phyloP scores from a whole-genome alignment of 2,113 vertebrate species.

The Casuarius casuarius region DNA sequence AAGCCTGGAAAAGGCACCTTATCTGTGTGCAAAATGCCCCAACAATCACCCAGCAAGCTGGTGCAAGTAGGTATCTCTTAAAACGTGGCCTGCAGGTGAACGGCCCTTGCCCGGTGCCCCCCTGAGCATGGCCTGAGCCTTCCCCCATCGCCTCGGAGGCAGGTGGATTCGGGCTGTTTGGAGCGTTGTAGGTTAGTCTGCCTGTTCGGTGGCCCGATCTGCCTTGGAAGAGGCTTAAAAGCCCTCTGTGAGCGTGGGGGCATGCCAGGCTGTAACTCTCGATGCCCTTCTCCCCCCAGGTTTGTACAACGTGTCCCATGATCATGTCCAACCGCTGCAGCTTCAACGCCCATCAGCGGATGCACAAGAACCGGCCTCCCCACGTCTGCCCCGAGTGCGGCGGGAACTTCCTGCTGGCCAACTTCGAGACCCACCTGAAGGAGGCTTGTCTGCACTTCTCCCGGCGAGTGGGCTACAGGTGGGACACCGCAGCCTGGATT shows the following conservation, averaged over 20 bases:
- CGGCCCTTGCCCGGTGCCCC: background rate
- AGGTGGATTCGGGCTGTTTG: background rate
- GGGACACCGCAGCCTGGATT: background rate
- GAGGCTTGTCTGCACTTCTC: constrained; percentile 92
- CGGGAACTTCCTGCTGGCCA: constrained; percentile 80
- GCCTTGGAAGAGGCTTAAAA: background rate
- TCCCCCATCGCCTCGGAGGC: background rate
- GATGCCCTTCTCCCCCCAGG: constrained; percentile 63
- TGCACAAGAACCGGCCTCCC: constrained; percentile 87
- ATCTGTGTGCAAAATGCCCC: rapidly evolving
- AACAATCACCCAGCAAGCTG: background rate
- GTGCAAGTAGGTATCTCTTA: background rate
- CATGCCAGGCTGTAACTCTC: background rate
- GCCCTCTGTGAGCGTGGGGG: rapidly evolving
- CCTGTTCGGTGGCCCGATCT: background rate
- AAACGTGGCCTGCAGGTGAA: background rate
- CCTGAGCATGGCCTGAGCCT: background rate
- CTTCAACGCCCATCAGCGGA: constrained; percentile 88
- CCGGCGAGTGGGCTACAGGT: constrained; percentile 95
- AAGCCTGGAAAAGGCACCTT: background rate
- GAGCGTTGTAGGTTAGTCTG: rapidly evolving
- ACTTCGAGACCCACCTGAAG: constrained; percentile 85
- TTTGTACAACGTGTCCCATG: constrained; percentile 90
- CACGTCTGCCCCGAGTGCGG: constrained; percentile 94
- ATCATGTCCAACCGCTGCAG: constrained; percentile 92